Conservation (phyloP, 2,797 vertebrate genomes). For the Oryzias sinensis region DNA sequence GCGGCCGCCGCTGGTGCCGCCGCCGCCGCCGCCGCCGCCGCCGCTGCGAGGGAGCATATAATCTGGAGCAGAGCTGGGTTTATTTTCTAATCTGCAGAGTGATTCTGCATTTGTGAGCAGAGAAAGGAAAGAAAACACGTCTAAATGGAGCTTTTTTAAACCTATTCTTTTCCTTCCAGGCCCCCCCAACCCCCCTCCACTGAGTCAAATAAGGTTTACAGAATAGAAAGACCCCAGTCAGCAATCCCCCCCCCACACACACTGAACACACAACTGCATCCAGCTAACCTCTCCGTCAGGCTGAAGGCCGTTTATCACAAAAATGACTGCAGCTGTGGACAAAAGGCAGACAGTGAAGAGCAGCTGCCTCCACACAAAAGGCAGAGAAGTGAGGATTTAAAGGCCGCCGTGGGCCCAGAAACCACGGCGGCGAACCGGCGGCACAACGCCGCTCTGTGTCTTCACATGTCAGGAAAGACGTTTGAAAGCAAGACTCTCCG, state of each 20-base stretch:
- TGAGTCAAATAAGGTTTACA: constrained; percentile 79
- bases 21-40: neutral
- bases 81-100: too few relatives aligned
- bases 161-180: constrained; percentile 71
- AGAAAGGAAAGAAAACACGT: neutral
- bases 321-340: constrained; percentile 68
- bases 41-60: neutral
- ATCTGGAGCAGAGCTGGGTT: neutral
- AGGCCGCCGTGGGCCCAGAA: too few relatives aligned
- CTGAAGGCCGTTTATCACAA: constrained; percentile 66
- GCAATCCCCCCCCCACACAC: constrained; percentile 72
- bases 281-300: constrained; percentile 66
- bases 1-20: neutral
- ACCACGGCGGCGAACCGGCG: too few relatives aligned
- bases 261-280: constrained; percentile 76
- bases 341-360: constrained; percentile 59
- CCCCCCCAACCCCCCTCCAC: constrained; percentile 47
- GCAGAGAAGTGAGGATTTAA: too few relatives aligned
- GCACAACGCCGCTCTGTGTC: too few relatives aligned
- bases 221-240: constrained; percentile 80
- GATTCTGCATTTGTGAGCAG: neutral
- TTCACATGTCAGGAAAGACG: too few relatives aligned
- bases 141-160: constrained; percentile 50
- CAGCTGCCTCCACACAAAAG: constrained; percentile 30
- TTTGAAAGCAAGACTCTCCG: too few relatives aligned